A percentile compares a stretch with the other conserved stretches of the same genome.
Conservation (phyloP, 2,113 vertebrate species). For the Lucifuga dentata region DNA sequence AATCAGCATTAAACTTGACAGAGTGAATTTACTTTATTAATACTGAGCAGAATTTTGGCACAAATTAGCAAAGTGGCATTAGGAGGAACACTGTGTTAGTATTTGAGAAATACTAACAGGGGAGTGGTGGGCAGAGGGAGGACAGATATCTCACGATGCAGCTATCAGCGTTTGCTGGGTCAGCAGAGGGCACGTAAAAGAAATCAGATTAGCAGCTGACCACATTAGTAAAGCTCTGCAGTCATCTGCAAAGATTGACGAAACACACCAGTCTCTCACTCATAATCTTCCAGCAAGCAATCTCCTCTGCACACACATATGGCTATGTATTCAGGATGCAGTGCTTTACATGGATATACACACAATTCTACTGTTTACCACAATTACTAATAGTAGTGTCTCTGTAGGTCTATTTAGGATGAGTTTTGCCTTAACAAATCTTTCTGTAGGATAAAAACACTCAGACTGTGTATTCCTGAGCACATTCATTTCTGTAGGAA, state of each 20-base stretch:
- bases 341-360: not conserved
- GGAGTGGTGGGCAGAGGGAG: not conserved
- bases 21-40: slow-evolving; percentile 26
- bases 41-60: not conserved
- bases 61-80: slow-evolving; percentile 19
- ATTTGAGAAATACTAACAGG: slow-evolving; percentile 23
- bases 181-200: slow-evolving; percentile 48
- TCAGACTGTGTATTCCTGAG: not conserved
- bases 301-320: slow-evolving; percentile 6
- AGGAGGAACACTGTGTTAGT: slow-evolving; percentile 5
- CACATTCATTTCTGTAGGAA: not conserved
- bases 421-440: too few species aligned
- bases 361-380: not conserved
- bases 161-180: slow-evolving; percentile 31
- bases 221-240: slow-evolving; percentile 36
- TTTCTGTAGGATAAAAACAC: too few species aligned
- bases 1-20: slow-evolving; percentile 37
- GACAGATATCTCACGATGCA: slow-evolving; percentile 34
- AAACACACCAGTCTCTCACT: slow-evolving; percentile 23
- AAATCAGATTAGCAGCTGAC: slow-evolving; percentile 66
- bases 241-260: slow-evolving; percentile 48
- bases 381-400: too few species aligned
- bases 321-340: slow-evolving; percentile 14
- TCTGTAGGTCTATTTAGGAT: too few species aligned
- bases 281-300: slow-evolving; percentile 35